Evolutionary conservation across 2,797 vertebrate species (phyloP), one percentile per base, ranked within the genome.

Genomic region (Pseudotriccus pelzelni): DNA sequence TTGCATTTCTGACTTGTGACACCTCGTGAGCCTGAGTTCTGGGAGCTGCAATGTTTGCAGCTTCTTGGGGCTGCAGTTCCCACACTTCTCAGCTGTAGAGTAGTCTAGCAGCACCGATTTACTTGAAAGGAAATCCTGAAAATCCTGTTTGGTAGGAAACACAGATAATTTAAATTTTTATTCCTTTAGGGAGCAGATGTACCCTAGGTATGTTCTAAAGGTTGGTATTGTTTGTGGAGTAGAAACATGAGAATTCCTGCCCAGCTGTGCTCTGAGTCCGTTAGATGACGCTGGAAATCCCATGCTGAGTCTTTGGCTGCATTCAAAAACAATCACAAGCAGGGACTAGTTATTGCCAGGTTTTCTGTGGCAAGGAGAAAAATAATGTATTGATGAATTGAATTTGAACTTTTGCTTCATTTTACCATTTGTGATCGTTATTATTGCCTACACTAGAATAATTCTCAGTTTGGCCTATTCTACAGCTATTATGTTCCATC

Each of bases 81-180:
- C 79, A 73, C 62, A 62, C 34, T 88, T 69, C 43, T 68, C n/a
- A 86, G 46, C 69, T 72, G 2, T 34, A 41, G 39, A 70, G 27
- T 43, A 52, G 44, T 77, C 79, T 55, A 52, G 43, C 47, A 69
- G 49, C 37, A 55, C 4, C 75, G 43, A 21, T 43, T 84, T 39
- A 37, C 59, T 84, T 67, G 55, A 91, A 89, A 90, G 63, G 44
- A 85, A 93, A 85, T 88, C 93, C 76, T 90, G 94, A 95, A 84
- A 91, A 94, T 90, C 91, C 74, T 56, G 66, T 94, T 93, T 44
- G 72, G 59, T 88, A 76, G 77, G 73, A 91, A 95, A 67, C 22
- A 49, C 14, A 56, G 36, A 52, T 84, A 53, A 95, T 94, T 91
- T 85, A 41, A 67, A 76, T 91, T 70, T 93, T 84, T 85, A 76